Conservation (phyloP, 2,113 vertebrate species). For the Stigmatopora argus region DNA sequence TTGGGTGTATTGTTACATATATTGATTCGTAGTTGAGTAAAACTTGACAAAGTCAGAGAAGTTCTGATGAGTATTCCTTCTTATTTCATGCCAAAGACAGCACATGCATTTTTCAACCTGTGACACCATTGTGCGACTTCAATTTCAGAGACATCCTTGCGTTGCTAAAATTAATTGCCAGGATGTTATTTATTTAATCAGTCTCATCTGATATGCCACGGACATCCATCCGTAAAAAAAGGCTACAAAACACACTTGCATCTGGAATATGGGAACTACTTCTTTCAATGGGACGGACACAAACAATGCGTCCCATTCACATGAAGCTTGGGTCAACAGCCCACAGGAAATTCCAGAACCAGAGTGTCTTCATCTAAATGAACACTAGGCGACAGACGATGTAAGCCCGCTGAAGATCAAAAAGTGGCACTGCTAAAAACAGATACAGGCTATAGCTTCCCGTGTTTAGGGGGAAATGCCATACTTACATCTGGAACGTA, state of each 20-base stretch:
- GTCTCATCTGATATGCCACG: background rate
- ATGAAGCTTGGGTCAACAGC: background rate
- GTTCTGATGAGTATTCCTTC: no score
- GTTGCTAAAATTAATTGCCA: background rate
- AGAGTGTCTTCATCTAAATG: background rate
- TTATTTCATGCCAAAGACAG: no score
- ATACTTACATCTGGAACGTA: background rate
- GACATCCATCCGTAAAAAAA: background rate
- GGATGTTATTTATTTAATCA: background rate
- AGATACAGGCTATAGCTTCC: constrained; percentile 16
- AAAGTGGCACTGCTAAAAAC: constrained; percentile 7
- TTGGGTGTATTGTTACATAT: no score
- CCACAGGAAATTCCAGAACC: constrained; percentile 11
- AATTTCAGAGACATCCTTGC: background rate
- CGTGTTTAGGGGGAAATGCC: constrained; percentile 27
- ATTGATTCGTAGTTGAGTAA: no score
- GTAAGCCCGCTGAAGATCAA: background rate
- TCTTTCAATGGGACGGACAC: constrained; percentile 10
- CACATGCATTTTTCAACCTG: no score
- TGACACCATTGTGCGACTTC: no score
- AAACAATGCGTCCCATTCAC: constrained; percentile 10
- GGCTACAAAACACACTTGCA: constrained; percentile 23
- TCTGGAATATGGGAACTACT: constrained; percentile 9
- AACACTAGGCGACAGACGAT: background rate
- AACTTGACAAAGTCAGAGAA: no score